Evolutionary conservation across 1,140 invertebrate genomes (phyloP).

Genomic region (Eumaeus atala): DNA sequence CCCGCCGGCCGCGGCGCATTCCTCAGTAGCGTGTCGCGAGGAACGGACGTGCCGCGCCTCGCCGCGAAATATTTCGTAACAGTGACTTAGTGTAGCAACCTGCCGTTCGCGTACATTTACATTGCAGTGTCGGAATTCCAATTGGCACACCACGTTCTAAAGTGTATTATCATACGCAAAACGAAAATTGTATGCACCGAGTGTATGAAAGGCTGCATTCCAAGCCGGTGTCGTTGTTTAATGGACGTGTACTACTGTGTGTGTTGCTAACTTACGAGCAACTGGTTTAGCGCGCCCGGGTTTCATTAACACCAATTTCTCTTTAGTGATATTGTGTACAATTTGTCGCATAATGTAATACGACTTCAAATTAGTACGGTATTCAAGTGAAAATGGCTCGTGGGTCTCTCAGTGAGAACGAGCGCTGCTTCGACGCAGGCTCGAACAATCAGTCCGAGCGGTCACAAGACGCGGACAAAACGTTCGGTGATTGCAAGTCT

Average conservation of each 20-base stretch:
- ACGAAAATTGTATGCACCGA: constrained; percentile 49
- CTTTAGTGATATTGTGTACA: constrained; percentile 9
- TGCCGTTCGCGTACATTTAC: constrained; percentile 25
- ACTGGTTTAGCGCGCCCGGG: constrained; percentile 39
- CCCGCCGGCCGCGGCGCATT: constrained; percentile 32
- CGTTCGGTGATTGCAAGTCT: constrained; percentile 38
- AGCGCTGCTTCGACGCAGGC: constrained; percentile 51
- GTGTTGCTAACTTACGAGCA: constrained; percentile 47
- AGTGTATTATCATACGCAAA: constrained; percentile 31
- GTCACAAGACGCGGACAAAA: constrained; percentile 51
- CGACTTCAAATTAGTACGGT: constrained; percentile 24
- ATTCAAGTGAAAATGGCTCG: constrained; percentile 54
- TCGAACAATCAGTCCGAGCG: constrained; percentile 49
- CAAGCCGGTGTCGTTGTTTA: constrained; percentile 69
- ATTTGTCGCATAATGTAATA: constrained; percentile 45
- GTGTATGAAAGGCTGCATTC: constrained; percentile 64
- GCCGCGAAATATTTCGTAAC: constrained; percentile 29
- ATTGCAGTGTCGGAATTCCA: constrained; percentile 32
- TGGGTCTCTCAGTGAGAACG: constrained; percentile 57
- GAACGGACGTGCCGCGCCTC: constrained; percentile 27
- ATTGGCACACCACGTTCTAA: constrained; percentile 25
- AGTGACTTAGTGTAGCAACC: constrained; percentile 32
- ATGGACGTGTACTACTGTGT: constrained; percentile 63
- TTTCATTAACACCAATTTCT: constrained; percentile 28
- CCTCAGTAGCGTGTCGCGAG: constrained; percentile 31